phyloP scores from a whole-genome alignment of 2,113 vertebrate genomes.

The Edolisoma coerulescens region DNA sequence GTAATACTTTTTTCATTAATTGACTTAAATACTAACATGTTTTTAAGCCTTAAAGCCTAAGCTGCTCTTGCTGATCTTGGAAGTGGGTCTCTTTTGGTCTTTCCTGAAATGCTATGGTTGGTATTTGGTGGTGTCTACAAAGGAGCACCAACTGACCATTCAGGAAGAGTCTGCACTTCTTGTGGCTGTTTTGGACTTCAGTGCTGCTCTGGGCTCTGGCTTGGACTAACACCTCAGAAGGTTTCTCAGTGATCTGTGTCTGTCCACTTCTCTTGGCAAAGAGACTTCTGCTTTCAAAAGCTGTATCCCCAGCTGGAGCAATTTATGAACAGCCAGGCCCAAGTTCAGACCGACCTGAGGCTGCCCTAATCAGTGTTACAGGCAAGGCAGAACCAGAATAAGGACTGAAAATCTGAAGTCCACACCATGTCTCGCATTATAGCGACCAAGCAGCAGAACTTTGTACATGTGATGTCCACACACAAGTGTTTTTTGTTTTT shows the following conservation, averaged over 20 bases:
- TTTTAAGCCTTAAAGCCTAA: background rate
- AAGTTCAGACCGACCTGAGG: background rate
- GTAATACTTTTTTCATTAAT: constrained; percentile 2
- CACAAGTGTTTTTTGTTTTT: background rate
- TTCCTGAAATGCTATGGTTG: background rate
- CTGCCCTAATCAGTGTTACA: background rate
- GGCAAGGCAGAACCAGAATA: background rate
- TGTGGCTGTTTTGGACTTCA: background rate
- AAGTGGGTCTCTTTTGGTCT: background rate
- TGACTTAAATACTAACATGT: background rate
- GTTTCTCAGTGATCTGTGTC: background rate
- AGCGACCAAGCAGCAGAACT: background rate
- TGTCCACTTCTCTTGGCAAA: background rate
- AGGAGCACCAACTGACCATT: background rate
- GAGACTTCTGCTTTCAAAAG: background rate
- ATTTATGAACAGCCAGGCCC: background rate
- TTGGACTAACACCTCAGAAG: background rate
- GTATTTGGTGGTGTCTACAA: background rate
- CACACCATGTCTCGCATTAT: background rate
- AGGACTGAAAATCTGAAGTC: background rate
- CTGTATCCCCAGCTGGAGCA: background rate
- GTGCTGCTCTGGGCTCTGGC: background rate
- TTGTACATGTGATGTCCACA: background rate
- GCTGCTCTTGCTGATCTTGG: background rate
- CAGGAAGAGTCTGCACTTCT: background rate